A percentile compares a stretch with the other conserved stretches of the same genome.
Conservation (phyloP, 2,888 invertebrate species). For the Notodonta dromedarius region DNA sequence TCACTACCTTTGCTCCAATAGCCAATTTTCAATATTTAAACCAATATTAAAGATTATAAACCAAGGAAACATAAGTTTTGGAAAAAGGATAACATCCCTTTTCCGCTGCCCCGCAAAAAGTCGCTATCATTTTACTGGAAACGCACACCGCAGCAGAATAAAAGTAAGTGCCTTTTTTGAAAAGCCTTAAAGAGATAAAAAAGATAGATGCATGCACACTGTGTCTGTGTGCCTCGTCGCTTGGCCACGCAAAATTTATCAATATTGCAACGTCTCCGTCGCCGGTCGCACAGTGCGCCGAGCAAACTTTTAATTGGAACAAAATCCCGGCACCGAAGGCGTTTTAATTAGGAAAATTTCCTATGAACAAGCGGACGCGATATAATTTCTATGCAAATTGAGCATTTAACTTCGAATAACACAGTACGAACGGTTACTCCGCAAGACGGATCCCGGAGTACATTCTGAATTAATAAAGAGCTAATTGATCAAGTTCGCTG, state of each 20-base stretch:
- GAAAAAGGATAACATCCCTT: too few relatives aligned
- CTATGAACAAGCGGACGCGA: conserved; percentile 79
- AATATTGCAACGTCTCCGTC: conserved; percentile 54
- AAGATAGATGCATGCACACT: too few relatives aligned
- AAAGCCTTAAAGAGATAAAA: too few relatives aligned
- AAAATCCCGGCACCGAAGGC: conserved; percentile 78
- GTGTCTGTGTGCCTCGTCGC: background rate
- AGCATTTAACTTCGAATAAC: conserved; percentile 79
- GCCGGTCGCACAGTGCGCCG: conserved; percentile 40
- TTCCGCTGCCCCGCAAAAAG: too few relatives aligned
- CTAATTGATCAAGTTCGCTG: conserved; percentile 48
- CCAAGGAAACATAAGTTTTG: too few relatives aligned
- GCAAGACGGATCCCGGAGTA: conserved; percentile 46
- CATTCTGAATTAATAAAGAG: conserved; percentile 60
- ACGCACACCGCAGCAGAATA: too few relatives aligned
- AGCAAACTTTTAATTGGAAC: conserved; percentile 82
- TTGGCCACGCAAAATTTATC: conserved; percentile 45
- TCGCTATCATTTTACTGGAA: too few relatives aligned
- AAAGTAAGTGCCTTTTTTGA: too few relatives aligned
- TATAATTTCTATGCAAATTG: conserved; percentile 84
- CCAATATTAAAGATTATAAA: too few relatives aligned
- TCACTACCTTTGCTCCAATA: too few relatives aligned
- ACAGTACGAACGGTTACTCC: conserved; percentile 46
- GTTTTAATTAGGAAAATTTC: conserved; percentile 83
- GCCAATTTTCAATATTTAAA: too few relatives aligned